These are phyloP conservation scores for Drosophila orena DNA, from an alignment of 1,140 invertebrate genomes.

Conservation along the genomic window DNA sequence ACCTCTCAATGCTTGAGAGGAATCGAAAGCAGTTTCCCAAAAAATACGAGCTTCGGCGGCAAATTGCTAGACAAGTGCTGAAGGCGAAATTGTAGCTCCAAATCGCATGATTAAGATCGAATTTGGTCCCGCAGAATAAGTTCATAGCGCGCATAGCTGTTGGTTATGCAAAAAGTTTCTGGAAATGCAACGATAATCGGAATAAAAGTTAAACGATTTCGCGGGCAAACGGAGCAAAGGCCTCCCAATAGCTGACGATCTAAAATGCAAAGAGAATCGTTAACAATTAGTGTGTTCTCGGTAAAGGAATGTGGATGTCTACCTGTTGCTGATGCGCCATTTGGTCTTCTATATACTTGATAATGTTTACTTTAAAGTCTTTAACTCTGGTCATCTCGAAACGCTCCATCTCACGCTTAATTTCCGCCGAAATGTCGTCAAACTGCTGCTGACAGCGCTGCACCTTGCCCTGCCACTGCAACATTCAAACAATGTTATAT, in stretches of 20 bases:
- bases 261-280: conserved; percentile 79
- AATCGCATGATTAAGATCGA: conserved; percentile 48
- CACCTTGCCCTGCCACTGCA: conserved; percentile 97
- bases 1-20: conserved; percentile 66
- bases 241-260: conserved; percentile 98
- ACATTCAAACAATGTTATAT: neutral
- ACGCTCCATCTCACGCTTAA: conserved; percentile 97
- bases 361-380: conserved; percentile 95
- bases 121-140: conserved; percentile 70
- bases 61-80: conserved; percentile 48
- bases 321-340: conserved; percentile 98
- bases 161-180: conserved; percentile 26
- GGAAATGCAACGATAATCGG: conserved; percentile 48
- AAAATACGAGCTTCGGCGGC: conserved; percentile 38
- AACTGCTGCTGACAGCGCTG: conserved; percentile 98
- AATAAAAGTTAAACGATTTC: conserved; percentile 87
- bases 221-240: conserved; percentile 96
- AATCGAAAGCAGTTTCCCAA: conserved; percentile 56
- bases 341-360: conserved; percentile 97
- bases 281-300: neutral
- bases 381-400: conserved; percentile 95
- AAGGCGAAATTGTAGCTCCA: conserved; percentile 49
- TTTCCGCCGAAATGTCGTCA: conserved; percentile 97
- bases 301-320: neutral
- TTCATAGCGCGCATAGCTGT: conserved; percentile 44